phyloP scores from a whole-genome alignment of 2,113 vertebrate species.

The Mus pahari region DNA sequence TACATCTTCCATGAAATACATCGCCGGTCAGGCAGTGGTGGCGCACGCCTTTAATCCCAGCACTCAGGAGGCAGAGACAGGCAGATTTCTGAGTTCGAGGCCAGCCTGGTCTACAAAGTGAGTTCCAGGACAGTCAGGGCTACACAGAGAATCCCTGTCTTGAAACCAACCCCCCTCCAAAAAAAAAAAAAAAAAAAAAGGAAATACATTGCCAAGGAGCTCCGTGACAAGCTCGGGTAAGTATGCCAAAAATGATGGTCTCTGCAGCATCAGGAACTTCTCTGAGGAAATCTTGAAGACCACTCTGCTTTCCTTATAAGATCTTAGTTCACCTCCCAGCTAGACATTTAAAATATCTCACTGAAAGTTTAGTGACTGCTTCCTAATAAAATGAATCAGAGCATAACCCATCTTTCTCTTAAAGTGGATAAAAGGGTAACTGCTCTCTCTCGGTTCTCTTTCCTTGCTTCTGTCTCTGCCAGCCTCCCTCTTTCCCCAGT shows the following conservation, averaged over 20 bases:
- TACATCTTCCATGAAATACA: not conserved
- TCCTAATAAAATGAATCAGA: conserved; percentile 5
- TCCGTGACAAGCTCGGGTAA: not conserved
- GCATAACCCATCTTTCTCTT: not conserved
- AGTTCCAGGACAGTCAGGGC: no score
- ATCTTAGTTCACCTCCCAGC: not conserved
- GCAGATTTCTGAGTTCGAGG: no score
- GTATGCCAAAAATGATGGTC: not conserved
- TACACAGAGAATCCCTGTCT: no score
- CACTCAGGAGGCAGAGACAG: no score
- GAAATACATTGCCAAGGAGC: not conserved
- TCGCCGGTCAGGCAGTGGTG: no score
- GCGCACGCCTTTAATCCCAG: no score
- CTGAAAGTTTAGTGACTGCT: not conserved
- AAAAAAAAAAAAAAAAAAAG: no score
- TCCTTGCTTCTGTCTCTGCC: not conserved
- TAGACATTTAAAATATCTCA: not conserved
- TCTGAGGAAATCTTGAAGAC: not conserved
- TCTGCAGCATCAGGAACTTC: not conserved
- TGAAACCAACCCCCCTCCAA: no score
- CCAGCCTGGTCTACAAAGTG: no score
- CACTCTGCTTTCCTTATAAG: not conserved
- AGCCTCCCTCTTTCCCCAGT: no score
- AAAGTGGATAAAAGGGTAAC: not conserved
- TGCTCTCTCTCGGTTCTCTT: not conserved